Percentiles rank a stretch among this genome's conserved stretches.
Conservation (phyloP, 2,797 vertebrate species). For the Trichosurus vulpecula region DNA sequence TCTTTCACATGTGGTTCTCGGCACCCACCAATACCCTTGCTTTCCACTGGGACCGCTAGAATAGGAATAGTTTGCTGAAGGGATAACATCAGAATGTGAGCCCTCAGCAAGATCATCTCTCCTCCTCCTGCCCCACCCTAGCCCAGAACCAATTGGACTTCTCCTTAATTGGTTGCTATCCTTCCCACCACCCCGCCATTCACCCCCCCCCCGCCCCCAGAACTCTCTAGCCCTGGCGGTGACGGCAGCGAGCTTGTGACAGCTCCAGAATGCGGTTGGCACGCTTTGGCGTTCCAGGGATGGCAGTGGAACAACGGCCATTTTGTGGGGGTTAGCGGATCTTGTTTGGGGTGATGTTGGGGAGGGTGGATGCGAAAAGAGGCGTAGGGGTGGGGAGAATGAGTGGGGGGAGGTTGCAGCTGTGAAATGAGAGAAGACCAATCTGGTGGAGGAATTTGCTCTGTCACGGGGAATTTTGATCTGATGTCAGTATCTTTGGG, state of each 20-base stretch:
- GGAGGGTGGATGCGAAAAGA: background rate
- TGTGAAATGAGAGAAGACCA: constrained; percentile 77
- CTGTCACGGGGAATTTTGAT: constrained; percentile 66
- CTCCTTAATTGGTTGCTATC: background rate
- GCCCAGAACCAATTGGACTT: background rate
- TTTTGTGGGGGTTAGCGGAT: constrained; percentile 65
- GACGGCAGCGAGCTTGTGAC: background rate
- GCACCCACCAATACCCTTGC: background rate
- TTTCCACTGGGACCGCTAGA: fast-evolving
- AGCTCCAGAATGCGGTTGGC: background rate
- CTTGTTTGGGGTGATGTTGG: background rate
- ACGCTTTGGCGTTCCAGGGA: constrained; percentile 22
- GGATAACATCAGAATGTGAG: background rate
- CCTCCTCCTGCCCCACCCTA: background rate
- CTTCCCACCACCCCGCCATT: background rate
- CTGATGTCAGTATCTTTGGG: constrained; percentile 34
- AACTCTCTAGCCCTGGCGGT: background rate
- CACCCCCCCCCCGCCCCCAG: background rate
- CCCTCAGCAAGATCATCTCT: background rate
- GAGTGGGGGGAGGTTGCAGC: constrained; percentile 64
- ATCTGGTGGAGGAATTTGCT: constrained; percentile 56
- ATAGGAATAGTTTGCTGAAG: fast-evolving
- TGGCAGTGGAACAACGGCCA: background rate
- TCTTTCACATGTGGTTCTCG: background rate
- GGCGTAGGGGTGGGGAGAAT: background rate